phyloP scores from a whole-genome alignment of 2,113 vertebrate species.

The Dryoscopus gambensis region DNA sequence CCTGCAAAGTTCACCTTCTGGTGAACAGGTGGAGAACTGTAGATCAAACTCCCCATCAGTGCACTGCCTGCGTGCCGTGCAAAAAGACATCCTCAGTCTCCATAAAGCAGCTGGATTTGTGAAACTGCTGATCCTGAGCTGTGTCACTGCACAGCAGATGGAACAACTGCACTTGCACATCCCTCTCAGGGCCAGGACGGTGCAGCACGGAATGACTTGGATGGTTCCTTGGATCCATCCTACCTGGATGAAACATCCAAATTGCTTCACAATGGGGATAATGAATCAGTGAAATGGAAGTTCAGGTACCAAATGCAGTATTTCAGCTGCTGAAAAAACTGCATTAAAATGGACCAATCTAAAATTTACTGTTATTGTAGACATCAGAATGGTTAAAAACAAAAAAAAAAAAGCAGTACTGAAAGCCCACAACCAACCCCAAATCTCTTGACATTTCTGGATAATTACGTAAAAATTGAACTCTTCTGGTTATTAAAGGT shows the following conservation, averaged over 20 bases:
- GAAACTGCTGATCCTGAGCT: not conserved
- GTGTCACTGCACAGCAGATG: not conserved
- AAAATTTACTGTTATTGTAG: not conserved
- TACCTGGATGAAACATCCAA: not conserved
- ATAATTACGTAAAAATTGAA: slow-evolving; percentile 23
- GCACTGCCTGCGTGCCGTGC: not conserved
- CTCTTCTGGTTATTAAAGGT: not conserved
- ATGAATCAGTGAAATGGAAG: not conserved
- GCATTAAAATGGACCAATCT: not conserved
- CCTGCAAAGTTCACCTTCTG: not conserved
- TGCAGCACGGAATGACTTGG: accelerated
- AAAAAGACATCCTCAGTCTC: not conserved
- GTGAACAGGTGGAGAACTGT: not conserved
- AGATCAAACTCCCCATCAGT: not conserved
- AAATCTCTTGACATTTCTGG: not conserved
- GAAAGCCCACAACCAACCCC: not conserved
- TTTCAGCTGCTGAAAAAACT: not conserved
- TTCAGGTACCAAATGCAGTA: not conserved
- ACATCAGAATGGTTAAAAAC: not conserved
- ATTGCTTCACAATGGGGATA: not conserved
- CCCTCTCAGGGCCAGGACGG: not conserved
- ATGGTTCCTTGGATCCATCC: not conserved
- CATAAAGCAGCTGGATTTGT: not conserved
- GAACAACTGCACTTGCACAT: accelerated
- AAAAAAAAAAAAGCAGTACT: not conserved